Base-by-base conservation (phyloP, 2,888 invertebrate species). In the Charanyca ferruginea region DNA sequence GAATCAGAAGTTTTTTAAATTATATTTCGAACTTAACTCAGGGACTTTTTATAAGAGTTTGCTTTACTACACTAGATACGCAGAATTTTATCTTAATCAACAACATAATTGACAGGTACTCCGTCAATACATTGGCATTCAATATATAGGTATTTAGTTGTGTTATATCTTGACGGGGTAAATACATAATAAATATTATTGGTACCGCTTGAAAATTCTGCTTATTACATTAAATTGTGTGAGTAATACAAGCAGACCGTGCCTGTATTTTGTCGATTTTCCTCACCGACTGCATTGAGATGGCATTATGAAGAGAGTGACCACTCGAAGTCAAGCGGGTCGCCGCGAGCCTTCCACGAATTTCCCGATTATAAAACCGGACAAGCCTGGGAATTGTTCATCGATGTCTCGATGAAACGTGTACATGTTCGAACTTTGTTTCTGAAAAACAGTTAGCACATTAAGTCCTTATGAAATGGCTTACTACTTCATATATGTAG, bases 291-390 rank as follows among this genome's bases (percentile, higher is more conserved):
- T 35, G 42, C 63, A 69, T 73, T 81, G 81, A 83, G 72, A 79
- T 75, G 63, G 67, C 55, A 64, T 60, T 65, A 52, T 57, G 49
- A 61, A 73, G 73, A 77, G 72, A 70, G 66, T 70, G 73, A 63
- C 66, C 66, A 66, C 44, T 70, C 49, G 55, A 60, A 66, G 67
- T 73, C 67, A 65, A 75, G 74, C 80, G 79, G 73, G 73, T 73
- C 73, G 67, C 70, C 60, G 61, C 79, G 81, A 83, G 75, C 89
- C 91, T 93, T 94, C 93, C 90, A 87, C 91, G 93, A 93, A 93
- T 90, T 91, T 93, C 85, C 91, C 87, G 88, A 89, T 90, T 88
- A 89, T 82, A 84, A 86, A 91, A 92, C 90, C 90, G 88, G 90
- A 87, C 86, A 89, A 86, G 86, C 85, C 80, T 87, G 87, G 78